Base-by-base conservation (phyloP, 2,113 vertebrate species). In the Campylomormyrus tamandua region DNA sequence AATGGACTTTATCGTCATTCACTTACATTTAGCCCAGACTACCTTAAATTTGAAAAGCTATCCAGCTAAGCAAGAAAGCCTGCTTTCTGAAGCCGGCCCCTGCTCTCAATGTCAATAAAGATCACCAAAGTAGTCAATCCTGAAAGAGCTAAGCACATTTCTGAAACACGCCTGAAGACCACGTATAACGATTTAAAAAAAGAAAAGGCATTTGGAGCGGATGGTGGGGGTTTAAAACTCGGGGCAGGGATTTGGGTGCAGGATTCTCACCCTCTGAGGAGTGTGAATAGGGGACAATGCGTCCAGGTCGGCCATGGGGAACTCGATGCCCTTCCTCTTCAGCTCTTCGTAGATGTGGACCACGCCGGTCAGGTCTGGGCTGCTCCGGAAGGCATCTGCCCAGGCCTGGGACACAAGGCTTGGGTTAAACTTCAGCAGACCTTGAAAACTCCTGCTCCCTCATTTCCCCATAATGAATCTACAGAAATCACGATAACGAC, bases 341-440 rank as follows among this genome's bases (percentile, higher is more conserved):
- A 99, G 96, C 11, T 99, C 98, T 94, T 99, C 98, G n/a, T 99
- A 99, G 93, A 98, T 98, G 87, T 99, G 98, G 74, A 99, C 98
- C 0, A 99, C 98, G 1, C 98, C 98, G 0, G 98, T 99, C 91
- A 99, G 97, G 94, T 99, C 98, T 1, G 98, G 98, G 89, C 98
- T 97, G 90, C 98, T 99, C 89, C 98, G 97, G 93, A 99, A 99
- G 56, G 98, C 98, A 88, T 99, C 98, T 0, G 98, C 98, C 98
- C 98, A 99, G 8, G 98, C 97, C 98, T 99, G 94, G 39, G 90
- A 94, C 89, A 48, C 19, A 89, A 52, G 42, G 56, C 3, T 35
- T 88, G 5, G 77, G 31, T 89, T n/a, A 39, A 48, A 42, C 62
- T 1, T 89, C 42, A 52, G 90, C 52, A 53, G 66, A 86, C 49